Conservation (phyloP, 64 coral and sea anemone species). For the Cladopsammia gracilis region DNA sequence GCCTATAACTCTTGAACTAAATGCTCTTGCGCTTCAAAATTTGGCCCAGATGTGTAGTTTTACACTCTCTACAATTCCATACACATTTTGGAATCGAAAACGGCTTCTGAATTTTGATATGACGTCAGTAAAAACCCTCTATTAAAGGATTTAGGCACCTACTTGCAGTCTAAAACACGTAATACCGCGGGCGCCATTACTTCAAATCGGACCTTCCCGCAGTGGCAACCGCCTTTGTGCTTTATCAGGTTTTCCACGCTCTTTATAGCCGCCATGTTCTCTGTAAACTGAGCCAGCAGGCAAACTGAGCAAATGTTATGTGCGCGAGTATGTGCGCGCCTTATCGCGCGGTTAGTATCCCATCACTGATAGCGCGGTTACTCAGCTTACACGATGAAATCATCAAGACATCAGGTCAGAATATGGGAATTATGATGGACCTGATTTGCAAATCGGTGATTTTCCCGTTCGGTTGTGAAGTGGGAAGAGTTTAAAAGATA, state of each 20-base stretch:
- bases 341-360: too few relatives aligned
- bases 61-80: too few relatives aligned
- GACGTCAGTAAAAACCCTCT: too few relatives aligned
- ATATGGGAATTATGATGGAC: neutral
- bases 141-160: neutral
- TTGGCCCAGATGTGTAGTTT: too few relatives aligned
- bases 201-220: conserved; percentile 73
- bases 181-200: conserved; percentile 53
- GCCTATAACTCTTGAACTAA: too few relatives aligned
- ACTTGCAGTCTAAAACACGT: conserved; percentile 75
- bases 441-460: neutral
- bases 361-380: neutral
- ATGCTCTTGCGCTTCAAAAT: too few relatives aligned
- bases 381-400: conserved; percentile 2
- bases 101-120: too few relatives aligned
- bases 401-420: neutral
- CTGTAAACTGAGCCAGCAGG: neutral
- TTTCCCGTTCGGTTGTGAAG: neutral
- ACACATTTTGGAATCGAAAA: too few relatives aligned
- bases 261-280: neutral
- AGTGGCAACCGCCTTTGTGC: conserved; percentile 72
- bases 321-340: too few relatives aligned
- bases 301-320: neutral
- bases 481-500: neutral
- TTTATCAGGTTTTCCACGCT: conserved; percentile 5